These are phyloP conservation scores for Leptinotarsa undecemlineata DNA, from an alignment of 1,140 invertebrate genomes.

Conservation along the genomic window DNA sequence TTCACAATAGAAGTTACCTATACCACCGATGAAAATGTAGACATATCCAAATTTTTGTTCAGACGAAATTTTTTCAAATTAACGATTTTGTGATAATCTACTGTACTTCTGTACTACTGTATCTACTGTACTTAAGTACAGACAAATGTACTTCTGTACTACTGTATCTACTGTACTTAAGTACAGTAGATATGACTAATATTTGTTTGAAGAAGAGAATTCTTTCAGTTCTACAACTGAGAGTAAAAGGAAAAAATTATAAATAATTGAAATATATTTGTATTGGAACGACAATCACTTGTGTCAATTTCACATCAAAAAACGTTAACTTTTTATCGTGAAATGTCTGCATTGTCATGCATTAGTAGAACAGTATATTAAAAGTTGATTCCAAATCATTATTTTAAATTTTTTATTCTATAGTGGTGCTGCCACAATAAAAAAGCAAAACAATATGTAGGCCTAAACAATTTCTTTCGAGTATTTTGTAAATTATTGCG, in stretches of 20 bases:
- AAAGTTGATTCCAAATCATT: neutral
- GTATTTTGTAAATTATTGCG: conserved; percentile 16
- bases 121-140: no score
- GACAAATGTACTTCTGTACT: no score
- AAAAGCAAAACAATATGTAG: conserved; percentile 24
- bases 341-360: neutral
- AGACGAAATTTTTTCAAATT: no score
- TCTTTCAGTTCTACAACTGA: no score
- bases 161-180: no score
- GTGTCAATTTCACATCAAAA: neutral
- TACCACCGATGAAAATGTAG: neutral
- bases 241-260: no score
- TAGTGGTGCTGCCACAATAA: conserved; percentile 15
- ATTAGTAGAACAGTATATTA: neutral
- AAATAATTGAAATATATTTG: neutral
- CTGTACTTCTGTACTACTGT: no score
- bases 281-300: neutral
- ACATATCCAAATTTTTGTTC: neutral
- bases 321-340: neutral
- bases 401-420: neutral
- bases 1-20: neutral
- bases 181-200: no score
- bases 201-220: no score
- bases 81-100: no score
- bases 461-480: conserved; percentile 23